phyloP scores from a whole-genome alignment of 2,113 vertebrate species.

The Callopanchax toddi region DNA sequence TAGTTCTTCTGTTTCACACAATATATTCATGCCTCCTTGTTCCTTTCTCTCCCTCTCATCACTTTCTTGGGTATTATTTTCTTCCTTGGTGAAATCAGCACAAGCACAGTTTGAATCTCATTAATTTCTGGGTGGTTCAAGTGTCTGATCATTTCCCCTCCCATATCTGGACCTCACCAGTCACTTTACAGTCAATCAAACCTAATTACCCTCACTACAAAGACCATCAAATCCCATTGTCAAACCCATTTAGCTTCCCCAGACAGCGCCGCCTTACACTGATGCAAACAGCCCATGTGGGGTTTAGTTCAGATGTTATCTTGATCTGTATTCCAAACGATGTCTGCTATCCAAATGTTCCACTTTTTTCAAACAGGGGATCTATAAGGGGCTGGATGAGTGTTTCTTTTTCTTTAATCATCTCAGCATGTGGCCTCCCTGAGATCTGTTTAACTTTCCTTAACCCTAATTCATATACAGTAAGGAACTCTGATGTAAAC shows the following conservation, averaged over 20 bases:
- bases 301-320: slow-evolving; percentile 67
- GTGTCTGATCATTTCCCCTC: slow-evolving; percentile 67
- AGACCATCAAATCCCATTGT: slow-evolving; percentile 69
- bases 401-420: slow-evolving; percentile 5
- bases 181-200: slow-evolving; percentile 79
- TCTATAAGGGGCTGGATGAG: slow-evolving; percentile 12
- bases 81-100: slow-evolving; percentile 53
- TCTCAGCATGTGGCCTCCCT: neutral
- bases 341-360: slow-evolving; percentile 31
- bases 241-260: slow-evolving; percentile 69
- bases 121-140: slow-evolving; percentile 77
- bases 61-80: slow-evolving; percentile 38
- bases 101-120: slow-evolving; percentile 69
- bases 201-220: slow-evolving; percentile 76
- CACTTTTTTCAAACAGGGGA: slow-evolving; percentile 26
- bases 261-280: slow-evolving; percentile 55
- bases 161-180: slow-evolving; percentile 70
- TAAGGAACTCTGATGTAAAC: slow-evolving; percentile 10
- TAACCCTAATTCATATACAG: slow-evolving; percentile 11
- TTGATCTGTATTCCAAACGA: slow-evolving; percentile 54
- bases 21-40: slow-evolving; percentile 5
- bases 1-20: neutral
- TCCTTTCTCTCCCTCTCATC: slow-evolving; percentile 18
- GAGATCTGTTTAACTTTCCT: slow-evolving; percentile 17
- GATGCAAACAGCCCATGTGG: slow-evolving; percentile 65